Conservation (phyloP, 2,888 invertebrate species). For the Hydriomena furcata region DNA sequence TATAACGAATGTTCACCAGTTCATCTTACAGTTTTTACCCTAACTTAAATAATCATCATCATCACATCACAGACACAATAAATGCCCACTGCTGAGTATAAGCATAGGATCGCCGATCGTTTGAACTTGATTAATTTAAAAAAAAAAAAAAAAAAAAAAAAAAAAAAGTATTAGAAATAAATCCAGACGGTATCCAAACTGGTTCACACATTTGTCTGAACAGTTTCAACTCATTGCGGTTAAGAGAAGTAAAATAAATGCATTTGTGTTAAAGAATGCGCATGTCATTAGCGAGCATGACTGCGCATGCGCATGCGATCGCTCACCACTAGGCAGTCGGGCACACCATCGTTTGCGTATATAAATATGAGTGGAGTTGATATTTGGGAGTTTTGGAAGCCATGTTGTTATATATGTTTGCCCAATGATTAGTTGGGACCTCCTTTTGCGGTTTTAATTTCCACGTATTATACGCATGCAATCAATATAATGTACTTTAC, state of each 20-base stretch:
- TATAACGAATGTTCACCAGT: too few relatives aligned
- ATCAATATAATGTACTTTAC: too few relatives aligned
- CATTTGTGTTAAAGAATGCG: conserved; percentile 26
- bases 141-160: too few relatives aligned
- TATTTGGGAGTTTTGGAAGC: too few relatives aligned
- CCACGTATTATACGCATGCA: background rate
- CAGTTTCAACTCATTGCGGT: background rate
- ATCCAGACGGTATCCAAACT: background rate
- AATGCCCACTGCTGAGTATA: too few relatives aligned
- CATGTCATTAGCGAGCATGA: conserved; percentile 51
- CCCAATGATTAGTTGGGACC: background rate
- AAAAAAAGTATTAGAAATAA: background rate
- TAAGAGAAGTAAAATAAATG: conserved; percentile 11
- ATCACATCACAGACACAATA: too few relatives aligned
- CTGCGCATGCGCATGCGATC: conserved; percentile 39
- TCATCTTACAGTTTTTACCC: too few relatives aligned
- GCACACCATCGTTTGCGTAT: conserved; percentile 1
- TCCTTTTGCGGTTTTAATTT: conserved; percentile 1
- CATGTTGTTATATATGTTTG: background rate
- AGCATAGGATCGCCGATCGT: too few relatives aligned
- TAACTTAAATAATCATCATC: too few relatives aligned
- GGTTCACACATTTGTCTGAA: conserved; percentile 3
- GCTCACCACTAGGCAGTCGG: background rate
- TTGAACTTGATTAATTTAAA: too few relatives aligned
- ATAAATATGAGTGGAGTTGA: too few relatives aligned